Conservation (phyloP, 2,888 invertebrate genomes). For the Dastarcus helophoroides region DNA sequence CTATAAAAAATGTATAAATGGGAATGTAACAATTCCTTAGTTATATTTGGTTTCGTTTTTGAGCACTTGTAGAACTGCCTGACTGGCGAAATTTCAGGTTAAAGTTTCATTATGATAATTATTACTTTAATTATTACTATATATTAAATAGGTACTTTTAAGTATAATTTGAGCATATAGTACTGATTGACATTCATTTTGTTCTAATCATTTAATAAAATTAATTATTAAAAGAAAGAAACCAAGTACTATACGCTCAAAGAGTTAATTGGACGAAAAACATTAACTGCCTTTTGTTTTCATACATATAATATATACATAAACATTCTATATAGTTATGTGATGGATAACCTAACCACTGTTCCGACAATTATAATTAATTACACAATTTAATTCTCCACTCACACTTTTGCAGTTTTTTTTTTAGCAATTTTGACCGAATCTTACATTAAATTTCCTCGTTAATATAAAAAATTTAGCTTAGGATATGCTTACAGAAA, state of each 20-base stretch:
- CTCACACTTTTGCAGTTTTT: constrained; percentile 34
- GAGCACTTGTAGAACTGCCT: constrained; percentile 1
- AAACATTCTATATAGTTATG: constrained; percentile 22
- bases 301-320: constrained; percentile 25
- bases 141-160: constrained; percentile 33
- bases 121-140: constrained; percentile 28
- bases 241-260: constrained; percentile 33
- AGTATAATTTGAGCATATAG: constrained; percentile 34
- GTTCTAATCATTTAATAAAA: constrained; percentile 15
- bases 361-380: constrained; percentile 13
- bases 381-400: constrained; percentile 23
- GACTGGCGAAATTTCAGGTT: not conserved
- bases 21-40: constrained; percentile 1
- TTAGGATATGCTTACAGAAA: constrained; percentile 11
- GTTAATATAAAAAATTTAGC: too few relatives aligned
- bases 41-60: not conserved
- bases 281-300: constrained; percentile 31
- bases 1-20: not conserved
- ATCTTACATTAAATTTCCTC: constrained; percentile 23
- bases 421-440: constrained; percentile 33
- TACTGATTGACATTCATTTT: constrained; percentile 19
- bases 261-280: constrained; percentile 35
- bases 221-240: constrained; percentile 12
- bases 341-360: constrained; percentile 19
- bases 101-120: constrained; percentile 14